Evolutionary conservation across 2,888 invertebrate genomes (phyloP), one percentile per base, ranked within the genome.

Genomic region (Sesamia inferens): DNA sequence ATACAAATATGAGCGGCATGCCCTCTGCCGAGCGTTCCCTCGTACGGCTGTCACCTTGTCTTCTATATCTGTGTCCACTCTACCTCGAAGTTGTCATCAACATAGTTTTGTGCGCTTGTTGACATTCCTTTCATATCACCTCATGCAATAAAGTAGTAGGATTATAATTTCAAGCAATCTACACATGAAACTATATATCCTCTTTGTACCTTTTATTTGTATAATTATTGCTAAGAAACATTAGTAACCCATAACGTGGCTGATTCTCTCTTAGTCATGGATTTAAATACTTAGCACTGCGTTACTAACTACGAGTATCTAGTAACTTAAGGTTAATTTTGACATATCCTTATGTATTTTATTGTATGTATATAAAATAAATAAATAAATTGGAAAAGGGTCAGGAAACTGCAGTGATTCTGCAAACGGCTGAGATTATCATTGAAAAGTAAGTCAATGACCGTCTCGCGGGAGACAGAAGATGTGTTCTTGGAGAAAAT

Each of bases 81-180:
- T 42, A 51, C n/a, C 14, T 55, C 44, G 22, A 22, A 57, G 10
- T 44, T 62, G 22, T 31, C 68, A 57, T 62, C 59, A 24, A 58
- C 24, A 65, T 19, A 19, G 14, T 51, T 57, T 14, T 13, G 14
- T 42, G 57, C 47, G 42, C 0, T 44, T 70, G 63, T 74, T 74
- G 62, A 59, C 63, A 79, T 74, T 67, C 67, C 55, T 55, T 51
- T 39, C 5, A 39, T 59, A 55, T 48, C 31, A 44, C 55, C 42
- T 55, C 66, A 74, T 63, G 19, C 64, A 39, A 65, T 57, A 73
- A 31, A 39, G 14, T 39, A n/a, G 57, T 51, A 16, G 22, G 7
- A 31, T n/a, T 44, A 24, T 13, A 42, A 8, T 58, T 59, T 24
- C 0, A 68, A 24, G 47, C 39, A 39, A 22, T 47, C 16, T 44